Base-by-base conservation (phyloP, 2,113 vertebrate species). In the Ascaphus truei region DNA sequence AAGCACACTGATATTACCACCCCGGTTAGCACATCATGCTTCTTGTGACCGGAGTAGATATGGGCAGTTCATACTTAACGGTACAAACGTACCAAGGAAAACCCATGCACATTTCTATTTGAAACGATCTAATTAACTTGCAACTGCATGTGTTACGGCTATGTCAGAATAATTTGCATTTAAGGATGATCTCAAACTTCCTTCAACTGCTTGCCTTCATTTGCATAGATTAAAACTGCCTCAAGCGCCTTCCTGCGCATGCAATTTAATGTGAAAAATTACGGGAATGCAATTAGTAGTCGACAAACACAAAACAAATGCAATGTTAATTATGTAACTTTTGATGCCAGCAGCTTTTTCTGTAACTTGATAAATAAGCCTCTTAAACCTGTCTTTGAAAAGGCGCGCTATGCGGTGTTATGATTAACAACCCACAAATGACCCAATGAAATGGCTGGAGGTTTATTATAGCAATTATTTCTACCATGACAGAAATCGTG, bases 111-210 rank as follows among this genome's bases (percentile, higher is more conserved):
- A 27, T 18, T n/a, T n/a, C n/a, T n/a, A n/a, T n/a, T n/a, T n/a
- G 12, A 65, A 65, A 65, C 53, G 18, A 52, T 65, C 62, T 65
- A 33, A 65, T 65, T 65, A 65, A 55, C 33, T 26, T 30, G 34
- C n/a, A n/a, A n/a, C n/a, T n/a, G n/a, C n/a, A n/a, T n/a, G n/a
- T n/a, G n/a, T n/a, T n/a, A n/a, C n/a, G n/a, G n/a, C n/a, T n/a
- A n/a, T n/a, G 48, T 29, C 41, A 50, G 26, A 29, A 37, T 52
- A 18, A 41, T 65, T 53, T 41, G 25, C 50, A 33, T 41, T 18
- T 47, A 51, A 37, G 62, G 13, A 30, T 36, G 25, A 30, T 18
- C 2, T 4, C 16, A 41, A 27, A 31, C 53, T 65, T 34, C 62
- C 48, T 36, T 53, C 8, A 53, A 50, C 50, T 53, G 27, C 62